These are phyloP conservation scores for Planiliza haematocheilus DNA, from an alignment of 2,113 vertebrate genomes.

Conservation along the genomic window DNA sequence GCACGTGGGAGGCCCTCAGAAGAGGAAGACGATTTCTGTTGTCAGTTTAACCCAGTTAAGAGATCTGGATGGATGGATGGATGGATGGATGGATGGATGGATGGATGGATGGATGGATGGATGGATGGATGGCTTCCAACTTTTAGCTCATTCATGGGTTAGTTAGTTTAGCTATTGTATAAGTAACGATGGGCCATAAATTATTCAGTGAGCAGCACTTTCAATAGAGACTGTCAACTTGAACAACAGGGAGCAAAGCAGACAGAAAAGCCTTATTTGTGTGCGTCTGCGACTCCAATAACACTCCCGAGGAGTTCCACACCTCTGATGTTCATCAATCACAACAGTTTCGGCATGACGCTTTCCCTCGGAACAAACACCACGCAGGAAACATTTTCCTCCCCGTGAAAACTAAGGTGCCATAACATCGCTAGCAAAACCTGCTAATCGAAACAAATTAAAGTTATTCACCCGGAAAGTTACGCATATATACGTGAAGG, in stretches of 20 bases:
- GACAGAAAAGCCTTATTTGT: not conserved
- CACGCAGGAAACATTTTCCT: not conserved
- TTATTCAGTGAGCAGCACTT: not conserved
- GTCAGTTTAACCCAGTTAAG: not conserved
- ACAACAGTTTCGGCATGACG: not conserved
- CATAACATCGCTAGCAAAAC: not conserved
- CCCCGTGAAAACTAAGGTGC: not conserved
- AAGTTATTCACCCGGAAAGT: not conserved
- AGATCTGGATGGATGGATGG: not conserved
- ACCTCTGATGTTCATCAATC: not conserved
- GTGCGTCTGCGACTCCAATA: not conserved
- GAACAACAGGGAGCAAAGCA: not conserved
- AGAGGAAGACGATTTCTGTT: constrained; percentile 10
- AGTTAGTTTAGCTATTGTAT: too few relatives aligned
- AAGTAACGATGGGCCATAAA: too few relatives aligned
- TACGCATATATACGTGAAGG: not conserved
- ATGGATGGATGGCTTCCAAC: too few relatives aligned
- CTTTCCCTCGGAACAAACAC: not conserved
- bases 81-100: too few relatives aligned
- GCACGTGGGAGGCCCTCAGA: not conserved
- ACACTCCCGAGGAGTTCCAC: too few relatives aligned
- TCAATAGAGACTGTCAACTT: not conserved
- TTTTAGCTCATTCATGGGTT: too few relatives aligned
- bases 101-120: too few relatives aligned
- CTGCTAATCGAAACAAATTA: not conserved